Base-by-base conservation (phyloP, 2,113 vertebrate species). In the Ammodytes marinus region DNA sequence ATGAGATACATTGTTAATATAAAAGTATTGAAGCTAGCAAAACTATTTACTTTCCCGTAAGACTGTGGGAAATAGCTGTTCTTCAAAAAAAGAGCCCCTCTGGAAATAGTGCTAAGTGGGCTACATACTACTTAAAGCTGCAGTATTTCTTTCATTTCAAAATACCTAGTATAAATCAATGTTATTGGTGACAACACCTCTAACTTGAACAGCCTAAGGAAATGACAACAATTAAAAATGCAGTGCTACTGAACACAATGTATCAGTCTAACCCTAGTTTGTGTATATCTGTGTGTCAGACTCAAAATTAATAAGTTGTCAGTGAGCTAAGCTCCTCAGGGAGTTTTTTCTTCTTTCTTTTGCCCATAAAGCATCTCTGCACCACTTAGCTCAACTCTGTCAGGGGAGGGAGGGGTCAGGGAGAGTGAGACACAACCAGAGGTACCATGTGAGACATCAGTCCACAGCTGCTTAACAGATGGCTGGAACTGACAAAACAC, bases 361-460 rank as follows among this genome's bases (percentile, higher is more conserved):
- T 93, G 49, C 90, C 95, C 94, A 95, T 97, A 97, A 97, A 97
- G 84, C 80, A 91, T 97, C 94, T 94, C 90, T 85, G 88, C 90
- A 93, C 95, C 94, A 95, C 95, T 96, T 96, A 96, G 95, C 93
- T 96, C 95, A 96, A 57, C 43, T 55, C 45, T 11, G 39, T 53
- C 65, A 79, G 57, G 53, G 43, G 66, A 76, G 53, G 43, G 66
- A 76, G 45, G 75, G 72, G 60, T 74, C 40, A 71, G 35, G 61
- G 39, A 40, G 63, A 65, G 42, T 68, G 80, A 60, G 71, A 73
- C 72, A 61, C 39, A 68, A 74, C 27, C 89, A 92, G 91, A 93
- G 90, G 84, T 80, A 7, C 3, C 11, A 65, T 57, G 58, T 64
- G 78, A 90, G 91, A 92, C 77, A 86, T 89, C 49, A 67, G 77